These are phyloP conservation scores for Megaceryle maxima DNA, from an alignment of 2,113 vertebrate genomes.

Conservation along the genomic window DNA sequence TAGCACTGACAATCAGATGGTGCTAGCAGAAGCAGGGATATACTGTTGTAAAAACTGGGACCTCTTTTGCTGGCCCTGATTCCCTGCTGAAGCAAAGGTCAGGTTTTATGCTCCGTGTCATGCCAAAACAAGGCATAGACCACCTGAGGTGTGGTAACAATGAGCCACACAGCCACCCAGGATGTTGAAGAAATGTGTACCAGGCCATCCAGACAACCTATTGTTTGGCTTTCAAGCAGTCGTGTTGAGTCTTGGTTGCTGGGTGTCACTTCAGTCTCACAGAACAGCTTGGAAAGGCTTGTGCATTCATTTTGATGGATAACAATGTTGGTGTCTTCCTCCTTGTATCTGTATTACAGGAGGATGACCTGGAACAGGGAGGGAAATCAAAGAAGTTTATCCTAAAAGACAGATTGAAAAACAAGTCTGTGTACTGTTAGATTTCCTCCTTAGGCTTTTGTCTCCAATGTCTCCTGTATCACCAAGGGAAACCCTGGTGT, in stretches of 20 bases:
- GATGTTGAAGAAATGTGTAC: background rate
- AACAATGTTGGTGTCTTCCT: background rate
- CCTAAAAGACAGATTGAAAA: background rate
- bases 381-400: background rate
- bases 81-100: background rate
- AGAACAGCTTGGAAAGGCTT: background rate
- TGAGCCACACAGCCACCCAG: background rate
- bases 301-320: background rate
- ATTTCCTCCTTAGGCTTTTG: background rate
- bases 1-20: background rate
- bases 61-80: background rate
- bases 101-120: background rate
- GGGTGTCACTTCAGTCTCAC: background rate
- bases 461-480: background rate
- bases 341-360: background rate
- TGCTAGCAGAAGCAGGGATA: background rate
- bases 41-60: background rate
- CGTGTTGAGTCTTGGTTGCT: background rate
- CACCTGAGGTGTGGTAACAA: background rate
- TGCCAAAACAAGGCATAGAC: background rate
- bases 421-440: background rate
- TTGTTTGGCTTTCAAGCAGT: background rate
- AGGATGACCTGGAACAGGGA: background rate
- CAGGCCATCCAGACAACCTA: background rate
- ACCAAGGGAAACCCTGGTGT: background rate